Base-by-base conservation (phyloP, 2,797 vertebrate species). In the Furcifer pardalis region DNA sequence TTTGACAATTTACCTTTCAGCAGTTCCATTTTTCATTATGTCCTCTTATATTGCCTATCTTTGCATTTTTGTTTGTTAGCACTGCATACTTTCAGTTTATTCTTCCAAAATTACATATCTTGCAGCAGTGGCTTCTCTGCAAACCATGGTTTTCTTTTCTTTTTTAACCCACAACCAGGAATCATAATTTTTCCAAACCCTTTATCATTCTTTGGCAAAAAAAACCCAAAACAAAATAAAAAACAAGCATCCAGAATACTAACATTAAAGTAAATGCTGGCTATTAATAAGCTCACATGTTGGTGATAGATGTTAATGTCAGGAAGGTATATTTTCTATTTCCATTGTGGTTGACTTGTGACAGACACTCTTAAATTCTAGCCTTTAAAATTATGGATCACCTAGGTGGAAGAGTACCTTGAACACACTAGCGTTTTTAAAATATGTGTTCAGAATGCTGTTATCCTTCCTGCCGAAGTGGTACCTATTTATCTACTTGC, bases 1-100 rank as follows among this genome's bases (percentile, higher is more conserved):
- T 90, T 82, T 78, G 82, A 79, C 91, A 89, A 94, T 94, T 94
- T 94, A 93, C 90, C 89, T 93, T 91, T 91, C 89, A 91, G 91
- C 86, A 90, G 76, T 88, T 91, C 79, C 62, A 87, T 90, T 92
- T 91, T 88, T 93, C 89, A 89, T 93, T 84, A 86, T 86, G 85
- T 90, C 84, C 84, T 91, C 89, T 74, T 52, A 44, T 80, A 85
- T 89, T 5, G 73, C 25, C 87, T 88, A 86, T 88, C 86, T 88
- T 82, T 90, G 76, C 69, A 83, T 79, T 83, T 72, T 62, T 68
- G 46, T 82, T 88, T 88, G 89, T 69, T 76, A 71, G 32, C 42
- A 79, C 59, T 60, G 1, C 79, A 69, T 79, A 69, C 9, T 71
- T 81, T 92, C 83, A 82, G 37, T 71, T 89, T 91, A 91, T 85